Conservation (phyloP, 2,888 invertebrate species). For the Drosophila infuscata region DNA sequence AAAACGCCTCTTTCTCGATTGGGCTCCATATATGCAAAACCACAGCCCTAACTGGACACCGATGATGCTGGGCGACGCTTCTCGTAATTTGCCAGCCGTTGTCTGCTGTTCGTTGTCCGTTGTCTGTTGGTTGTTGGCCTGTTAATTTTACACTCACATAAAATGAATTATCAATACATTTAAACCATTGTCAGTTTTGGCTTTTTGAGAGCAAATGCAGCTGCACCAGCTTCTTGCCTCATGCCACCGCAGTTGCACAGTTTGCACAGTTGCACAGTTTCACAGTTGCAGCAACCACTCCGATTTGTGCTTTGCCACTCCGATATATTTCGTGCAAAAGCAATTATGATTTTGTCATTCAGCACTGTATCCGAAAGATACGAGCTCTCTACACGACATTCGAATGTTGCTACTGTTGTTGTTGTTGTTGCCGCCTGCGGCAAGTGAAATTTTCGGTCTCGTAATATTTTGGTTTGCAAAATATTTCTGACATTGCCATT, state of each 20-base stretch:
- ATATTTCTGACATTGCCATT: conserved; percentile 63
- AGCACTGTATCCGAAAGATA: conserved; percentile 65
- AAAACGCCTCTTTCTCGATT: conserved; percentile 74
- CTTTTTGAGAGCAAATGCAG: neutral
- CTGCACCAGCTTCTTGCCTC: neutral
- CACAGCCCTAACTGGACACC: conserved; percentile 53
- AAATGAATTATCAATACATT: conserved; percentile 82
- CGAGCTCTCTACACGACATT: conserved; percentile 48
- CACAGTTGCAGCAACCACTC: conserved; percentile 5
- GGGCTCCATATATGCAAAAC: conserved; percentile 59
- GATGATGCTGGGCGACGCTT: conserved; percentile 40
- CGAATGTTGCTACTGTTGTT: conserved; percentile 23
- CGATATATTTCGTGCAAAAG: conserved; percentile 73
- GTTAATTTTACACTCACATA: conserved; percentile 77
- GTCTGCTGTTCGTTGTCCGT: conserved; percentile 12
- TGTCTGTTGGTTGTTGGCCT: conserved; percentile 35
- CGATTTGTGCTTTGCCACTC: conserved; percentile 52
- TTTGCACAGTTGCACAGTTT: neutral
- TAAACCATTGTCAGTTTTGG: conserved; percentile 75
- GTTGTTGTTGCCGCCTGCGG: conserved; percentile 10
- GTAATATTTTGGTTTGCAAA: conserved; percentile 15
- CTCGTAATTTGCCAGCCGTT: conserved; percentile 59
- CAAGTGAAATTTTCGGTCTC: neutral
- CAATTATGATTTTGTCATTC: conserved; percentile 82
- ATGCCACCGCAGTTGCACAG: neutral